A percentile compares a stretch with the other conserved stretches of the same genome.
Conservation (phyloP, 2,113 vertebrate genomes). For the Erinaceus europaeus region DNA sequence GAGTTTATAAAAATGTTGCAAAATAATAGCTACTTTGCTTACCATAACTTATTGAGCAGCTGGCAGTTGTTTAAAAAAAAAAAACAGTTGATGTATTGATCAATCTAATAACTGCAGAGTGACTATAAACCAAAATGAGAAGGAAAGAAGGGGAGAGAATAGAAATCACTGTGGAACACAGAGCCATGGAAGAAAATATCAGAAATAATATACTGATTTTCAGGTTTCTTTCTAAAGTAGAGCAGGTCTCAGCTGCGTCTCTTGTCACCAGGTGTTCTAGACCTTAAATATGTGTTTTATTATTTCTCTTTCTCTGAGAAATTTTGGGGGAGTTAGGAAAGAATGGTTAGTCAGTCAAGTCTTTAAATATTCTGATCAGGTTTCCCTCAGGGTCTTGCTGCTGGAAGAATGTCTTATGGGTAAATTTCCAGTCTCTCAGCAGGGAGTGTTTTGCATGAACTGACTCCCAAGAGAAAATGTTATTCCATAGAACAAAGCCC, state of each 20-base stretch:
- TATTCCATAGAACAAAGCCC: slow-evolving; percentile 88
- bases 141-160: slow-evolving; percentile 50
- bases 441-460: slow-evolving; percentile 94
- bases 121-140: slow-evolving; percentile 68
- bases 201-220: slow-evolving; percentile 58
- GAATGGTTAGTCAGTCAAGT: slow-evolving; percentile 64
- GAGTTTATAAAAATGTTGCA: slow-evolving; percentile 68
- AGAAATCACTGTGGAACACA: slow-evolving; percentile 46
- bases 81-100: slow-evolving; percentile 70
- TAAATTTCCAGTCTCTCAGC: slow-evolving; percentile 95
- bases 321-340: slow-evolving; percentile 67
- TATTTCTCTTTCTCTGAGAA: slow-evolving; percentile 49
- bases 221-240: slow-evolving; percentile 64
- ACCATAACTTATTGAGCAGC: slow-evolving; percentile 52
- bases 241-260: slow-evolving; percentile 49
- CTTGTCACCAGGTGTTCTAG: slow-evolving; percentile 61
- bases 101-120: slow-evolving; percentile 62
- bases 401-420: slow-evolving; percentile 89
- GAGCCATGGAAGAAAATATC: slow-evolving; percentile 58
- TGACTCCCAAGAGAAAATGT: slow-evolving; percentile 91
- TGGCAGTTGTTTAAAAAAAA: slow-evolving; percentile 16
- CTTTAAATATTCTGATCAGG: slow-evolving; percentile 88
- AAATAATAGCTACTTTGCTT: slow-evolving; percentile 50
- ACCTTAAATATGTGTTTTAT: slow-evolving; percentile 65
- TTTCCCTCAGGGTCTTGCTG: slow-evolving; percentile 86